These are phyloP conservation scores for Enteromius anoplus DNA, from an alignment of 2,797 vertebrate species.

Conservation along the genomic window DNA sequence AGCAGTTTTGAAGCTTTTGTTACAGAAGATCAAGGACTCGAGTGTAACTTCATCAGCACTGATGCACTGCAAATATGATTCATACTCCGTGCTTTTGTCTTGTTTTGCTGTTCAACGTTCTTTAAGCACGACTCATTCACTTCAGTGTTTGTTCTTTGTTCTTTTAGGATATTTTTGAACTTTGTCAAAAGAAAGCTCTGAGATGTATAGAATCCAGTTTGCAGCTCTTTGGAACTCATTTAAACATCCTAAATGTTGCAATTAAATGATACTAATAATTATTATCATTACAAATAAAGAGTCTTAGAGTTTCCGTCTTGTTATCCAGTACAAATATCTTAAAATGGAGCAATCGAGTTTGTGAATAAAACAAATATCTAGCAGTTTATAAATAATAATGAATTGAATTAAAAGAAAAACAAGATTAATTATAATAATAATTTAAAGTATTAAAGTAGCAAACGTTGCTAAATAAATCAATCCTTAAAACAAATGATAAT, in stretches of 20 bases:
- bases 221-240: background rate
- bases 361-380: background rate
- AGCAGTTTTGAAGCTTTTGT: background rate
- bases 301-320: background rate
- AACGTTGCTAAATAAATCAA: too few species aligned
- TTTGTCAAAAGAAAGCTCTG: background rate
- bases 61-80: background rate
- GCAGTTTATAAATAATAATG: background rate
- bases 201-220: background rate
- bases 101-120: background rate
- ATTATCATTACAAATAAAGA: background rate
- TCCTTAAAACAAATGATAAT: too few species aligned
- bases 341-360: too few species aligned
- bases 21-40: background rate
- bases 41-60: background rate
- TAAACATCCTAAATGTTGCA: background rate
- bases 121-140: background rate
- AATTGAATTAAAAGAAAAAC: background rate
- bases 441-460: too few species aligned
- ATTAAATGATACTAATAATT: background rate
- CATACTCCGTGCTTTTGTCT: background rate
- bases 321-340: background rate
- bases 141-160: background rate
- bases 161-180: background rate
- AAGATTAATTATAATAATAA: background rate